Conservation (phyloP, 2,113 vertebrate genomes). For the Brachionichthys hirsutus region DNA sequence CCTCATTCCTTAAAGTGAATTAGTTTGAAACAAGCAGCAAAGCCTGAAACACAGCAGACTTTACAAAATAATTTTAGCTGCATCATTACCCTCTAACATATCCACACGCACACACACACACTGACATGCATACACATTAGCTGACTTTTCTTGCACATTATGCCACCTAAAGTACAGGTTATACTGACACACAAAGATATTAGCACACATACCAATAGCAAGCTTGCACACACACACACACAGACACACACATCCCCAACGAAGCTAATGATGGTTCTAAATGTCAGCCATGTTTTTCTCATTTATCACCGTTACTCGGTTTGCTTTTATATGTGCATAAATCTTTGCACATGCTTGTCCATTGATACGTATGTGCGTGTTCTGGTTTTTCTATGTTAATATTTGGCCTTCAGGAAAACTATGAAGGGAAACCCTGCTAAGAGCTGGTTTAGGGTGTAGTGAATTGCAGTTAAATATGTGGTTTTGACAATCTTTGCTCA, state of each 20-base stretch:
- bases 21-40: conserved; percentile 34
- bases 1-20: conserved; percentile 40
- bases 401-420: conserved; percentile 1
- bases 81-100: conserved; percentile 42
- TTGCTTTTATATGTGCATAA: conserved; percentile 22
- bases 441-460: conserved; percentile 2
- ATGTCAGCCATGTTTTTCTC: conserved; percentile 66
- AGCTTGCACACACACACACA: conserved; percentile 18
- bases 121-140: conserved; percentile 5
- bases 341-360: conserved; percentile 27
- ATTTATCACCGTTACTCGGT: conserved; percentile 59
- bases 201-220: conserved; percentile 29
- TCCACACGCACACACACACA: neutral
- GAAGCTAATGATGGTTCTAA: conserved; percentile 65
- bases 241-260: conserved; percentile 9
- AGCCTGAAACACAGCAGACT: conserved; percentile 45
- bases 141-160: conserved; percentile 50
- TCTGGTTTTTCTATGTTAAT: neutral
- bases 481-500: neutral
- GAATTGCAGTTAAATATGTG: conserved; percentile 9
- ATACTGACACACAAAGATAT: conserved; percentile 50
- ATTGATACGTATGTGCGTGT: conserved; percentile 4
- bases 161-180: conserved; percentile 61
- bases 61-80: conserved; percentile 41
- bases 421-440: conserved; percentile 10